Evolutionary conservation across 2,797 vertebrate genomes (phyloP), one percentile per base, ranked within the genome.

Genomic region (Capromys pilorides): DNA sequence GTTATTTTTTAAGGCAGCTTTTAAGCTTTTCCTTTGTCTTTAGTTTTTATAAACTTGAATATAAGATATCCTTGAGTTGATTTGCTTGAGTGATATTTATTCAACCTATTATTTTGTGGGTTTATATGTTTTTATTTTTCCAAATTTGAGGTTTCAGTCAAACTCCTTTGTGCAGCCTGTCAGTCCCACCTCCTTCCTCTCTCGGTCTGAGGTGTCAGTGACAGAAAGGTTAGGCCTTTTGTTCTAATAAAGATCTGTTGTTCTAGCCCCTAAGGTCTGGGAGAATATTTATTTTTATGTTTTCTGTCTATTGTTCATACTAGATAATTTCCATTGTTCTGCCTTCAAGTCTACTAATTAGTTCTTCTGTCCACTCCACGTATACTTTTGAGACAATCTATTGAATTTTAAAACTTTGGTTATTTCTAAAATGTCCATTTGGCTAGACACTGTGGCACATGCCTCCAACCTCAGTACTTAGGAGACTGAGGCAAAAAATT

Each of bases 1-100:
- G 12, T 71, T 71, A 39, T 71, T 71, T 71, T 39, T 71, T 36
- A 39, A 71, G 19, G 19, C 66, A 67, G 66, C 6, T 67, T n/a
- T n/a, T 28, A 67, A 67, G 66, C 66, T 67, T 67, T 67, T 67
- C 33, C n/a, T 79, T 77, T 86, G 59, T 77, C 18, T 82, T 67
- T 78, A 24, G 33, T 62, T 79, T 92, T 95, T 54, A 77, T 8
- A 88, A 18, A 28, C 79, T 88, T 88, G 79, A 77, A n/a, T 66
- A 26, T 71, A 14, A 36, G 28, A 4, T 62, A 84, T 45, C 28
- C 51, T 92, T 36, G 16, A 45, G 14, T 87, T 41, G 19, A 71
- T 71, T 71, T 71, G 36, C 12, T 24, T 71, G 36, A 71, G 10
- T 22, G 21, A 67, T 16, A 16, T 39, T 71, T 71, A 71, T 71